These are phyloP conservation scores for Drosophila sp. DNA, from an alignment of 1,140 invertebrate genomes.

Conservation along the genomic window DNA sequence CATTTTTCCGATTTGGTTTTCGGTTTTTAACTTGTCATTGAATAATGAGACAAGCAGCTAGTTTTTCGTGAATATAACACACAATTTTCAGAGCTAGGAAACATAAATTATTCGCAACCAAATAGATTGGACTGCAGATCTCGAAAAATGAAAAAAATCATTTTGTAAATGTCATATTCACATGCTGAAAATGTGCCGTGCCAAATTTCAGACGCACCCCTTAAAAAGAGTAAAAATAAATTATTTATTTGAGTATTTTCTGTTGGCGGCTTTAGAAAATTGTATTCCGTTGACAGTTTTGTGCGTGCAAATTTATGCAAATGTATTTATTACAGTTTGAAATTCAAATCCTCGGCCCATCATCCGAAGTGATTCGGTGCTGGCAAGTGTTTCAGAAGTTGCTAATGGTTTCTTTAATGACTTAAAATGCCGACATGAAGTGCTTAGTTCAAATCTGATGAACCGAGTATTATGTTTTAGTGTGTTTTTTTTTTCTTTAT, in stretches of 20 bases:
- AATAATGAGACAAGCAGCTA: slow-evolving; percentile 57
- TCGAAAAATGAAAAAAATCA: slow-evolving; percentile 41
- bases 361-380: slow-evolving; percentile 26
- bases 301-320: slow-evolving; percentile 59
- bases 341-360: slow-evolving; percentile 37
- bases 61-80: slow-evolving; percentile 28
- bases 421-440: slow-evolving; percentile 35
- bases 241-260: slow-evolving; percentile 20
- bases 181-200: slow-evolving; percentile 47
- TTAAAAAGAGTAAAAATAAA: slow-evolving; percentile 35
- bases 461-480: slow-evolving; percentile 1
- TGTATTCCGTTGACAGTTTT: slow-evolving; percentile 51
- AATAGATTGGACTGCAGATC: slow-evolving; percentile 38
- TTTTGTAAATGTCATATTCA: slow-evolving; percentile 68
- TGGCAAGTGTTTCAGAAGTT: slow-evolving; percentile 45
- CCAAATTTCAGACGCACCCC: slow-evolving; percentile 58
- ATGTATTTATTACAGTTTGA: slow-evolving; percentile 43
- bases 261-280: slow-evolving; percentile 44
- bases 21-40: slow-evolving; percentile 51
- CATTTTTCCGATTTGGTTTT: slow-evolving; percentile 18
- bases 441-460: slow-evolving; percentile 35
- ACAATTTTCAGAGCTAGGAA: slow-evolving; percentile 41
- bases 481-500: background rate
- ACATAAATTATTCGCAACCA: slow-evolving; percentile 53
- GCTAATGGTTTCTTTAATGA: slow-evolving; percentile 29